Evolutionary conservation across 2,888 invertebrate species (phyloP), one percentile per base, ranked within the genome.

Genomic region (Ophion obscuratus): DNA sequence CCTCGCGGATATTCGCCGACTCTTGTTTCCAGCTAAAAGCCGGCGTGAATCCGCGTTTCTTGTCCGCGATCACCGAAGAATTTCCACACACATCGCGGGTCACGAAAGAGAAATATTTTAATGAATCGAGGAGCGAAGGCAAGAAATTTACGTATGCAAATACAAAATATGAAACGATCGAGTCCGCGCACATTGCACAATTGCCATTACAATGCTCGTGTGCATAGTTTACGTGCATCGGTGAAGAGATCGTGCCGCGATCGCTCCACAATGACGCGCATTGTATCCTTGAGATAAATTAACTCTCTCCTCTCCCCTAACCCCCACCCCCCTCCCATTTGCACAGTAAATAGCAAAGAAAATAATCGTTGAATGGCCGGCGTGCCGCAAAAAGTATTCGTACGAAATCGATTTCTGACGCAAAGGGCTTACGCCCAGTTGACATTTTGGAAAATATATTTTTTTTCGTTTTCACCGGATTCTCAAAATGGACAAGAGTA

Each of bases 81-180:
- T 76, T 86, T 68, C 80, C 57, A 5, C 59, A 44, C 62, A 78
- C n/a, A 76, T 70, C 82, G 57, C 11, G 44, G 61, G 20, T 61
- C 11, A 61, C 24, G 53, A 53, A 59, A 47, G 59, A 74, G 53
- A 80, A 77, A 66, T 83, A 80, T 83, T 86, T 80, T 77, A 80
- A 83, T 81, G 71, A 77, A 80, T 80, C 75, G 24, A 53, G 27
- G 17, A 24, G 61, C 40, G 24, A 71, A 76, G 68, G 36, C 40
- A 61, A 77, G 27, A 11, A 36, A 57, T 31, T 64, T 66, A 67
- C 47, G 47, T 40, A 66, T 59, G 70, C 44, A 70, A 53, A 83
- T 27, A 71, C 61, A 57, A 53, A 53, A 64, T 70, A 44, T 61
- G 6, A 10, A 74, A 66, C 75, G 57, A 64, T 57, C 57, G 31